Percentiles rank a stretch among this genome's conserved stretches.
Conservation (phyloP, 1,140 invertebrate genomes). For the Tetramorium simillimum region DNA sequence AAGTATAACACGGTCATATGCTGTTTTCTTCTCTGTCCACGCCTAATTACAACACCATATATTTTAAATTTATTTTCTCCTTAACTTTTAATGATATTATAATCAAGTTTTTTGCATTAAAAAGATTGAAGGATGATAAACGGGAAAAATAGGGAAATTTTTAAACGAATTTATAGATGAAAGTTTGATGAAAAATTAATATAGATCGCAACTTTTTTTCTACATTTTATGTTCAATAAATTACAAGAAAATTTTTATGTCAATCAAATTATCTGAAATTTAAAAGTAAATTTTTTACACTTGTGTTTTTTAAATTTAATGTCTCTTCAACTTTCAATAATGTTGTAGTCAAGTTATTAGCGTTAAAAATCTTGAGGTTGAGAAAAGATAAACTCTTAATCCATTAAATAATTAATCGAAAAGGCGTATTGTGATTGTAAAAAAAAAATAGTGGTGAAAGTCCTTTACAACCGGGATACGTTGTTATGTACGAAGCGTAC, state of each 20-base stretch:
- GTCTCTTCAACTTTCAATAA: not conserved
- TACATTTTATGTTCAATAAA: not conserved
- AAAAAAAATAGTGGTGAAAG: slow-evolving; percentile 17
- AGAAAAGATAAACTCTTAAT: not conserved
- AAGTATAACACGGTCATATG: too few species aligned
- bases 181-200: not conserved
- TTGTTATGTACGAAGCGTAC: not conserved
- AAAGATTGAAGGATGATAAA: too few species aligned
- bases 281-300: not conserved
- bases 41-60: too few species aligned
- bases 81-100: too few species aligned
- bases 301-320: not conserved
- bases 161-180: not conserved
- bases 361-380: not conserved
- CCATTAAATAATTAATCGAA: not conserved
- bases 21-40: too few species aligned
- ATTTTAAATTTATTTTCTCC: too few species aligned
- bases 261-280: not conserved
- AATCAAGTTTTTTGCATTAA: too few species aligned
- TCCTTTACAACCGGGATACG: not conserved
- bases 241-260: not conserved
- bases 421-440: not conserved
- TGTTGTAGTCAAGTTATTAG: not conserved
- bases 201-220: not conserved
- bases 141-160: not conserved